Conservation (phyloP, 2,113 vertebrate species). For the Sialia sialis region DNA sequence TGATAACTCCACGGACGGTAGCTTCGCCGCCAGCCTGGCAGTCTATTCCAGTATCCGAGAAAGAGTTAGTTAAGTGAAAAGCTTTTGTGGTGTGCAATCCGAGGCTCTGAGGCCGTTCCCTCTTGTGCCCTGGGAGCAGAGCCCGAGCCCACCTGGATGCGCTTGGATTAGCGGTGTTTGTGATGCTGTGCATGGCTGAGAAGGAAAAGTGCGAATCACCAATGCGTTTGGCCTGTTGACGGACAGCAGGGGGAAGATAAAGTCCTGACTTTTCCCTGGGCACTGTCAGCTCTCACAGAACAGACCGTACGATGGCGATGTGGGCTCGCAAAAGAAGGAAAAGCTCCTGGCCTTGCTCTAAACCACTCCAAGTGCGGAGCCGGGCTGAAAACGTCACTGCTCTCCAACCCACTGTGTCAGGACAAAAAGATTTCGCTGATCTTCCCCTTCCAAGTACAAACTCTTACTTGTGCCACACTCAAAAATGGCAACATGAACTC, state of each 20-base stretch:
- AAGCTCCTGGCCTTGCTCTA: not conserved
- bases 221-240: fast-evolving
- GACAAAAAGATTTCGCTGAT: not conserved
- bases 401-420: not conserved
- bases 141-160: fast-evolving
- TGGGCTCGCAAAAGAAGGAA: not conserved
- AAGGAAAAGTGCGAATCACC: fast-evolving
- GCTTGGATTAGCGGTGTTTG: no score
- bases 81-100: fast-evolving
- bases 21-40: not conserved
- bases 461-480: not conserved
- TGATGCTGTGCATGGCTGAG: fast-evolving
- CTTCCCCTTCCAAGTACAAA: not conserved
- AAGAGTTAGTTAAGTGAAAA: not conserved
- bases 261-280: no score
- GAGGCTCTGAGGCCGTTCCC: not conserved
- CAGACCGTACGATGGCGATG: not conserved
- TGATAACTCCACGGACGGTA: fast-evolving
- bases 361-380: no score
- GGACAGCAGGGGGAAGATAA: no score
- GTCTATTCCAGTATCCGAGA: fast-evolving
- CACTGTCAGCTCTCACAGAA: not conserved
- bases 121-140: not conserved
- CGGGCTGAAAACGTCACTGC: not conserved
- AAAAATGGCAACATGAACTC: not conserved